Evolutionary conservation across 2,888 invertebrate species (phyloP).

Genomic region (Drosophila lutescens): DNA sequence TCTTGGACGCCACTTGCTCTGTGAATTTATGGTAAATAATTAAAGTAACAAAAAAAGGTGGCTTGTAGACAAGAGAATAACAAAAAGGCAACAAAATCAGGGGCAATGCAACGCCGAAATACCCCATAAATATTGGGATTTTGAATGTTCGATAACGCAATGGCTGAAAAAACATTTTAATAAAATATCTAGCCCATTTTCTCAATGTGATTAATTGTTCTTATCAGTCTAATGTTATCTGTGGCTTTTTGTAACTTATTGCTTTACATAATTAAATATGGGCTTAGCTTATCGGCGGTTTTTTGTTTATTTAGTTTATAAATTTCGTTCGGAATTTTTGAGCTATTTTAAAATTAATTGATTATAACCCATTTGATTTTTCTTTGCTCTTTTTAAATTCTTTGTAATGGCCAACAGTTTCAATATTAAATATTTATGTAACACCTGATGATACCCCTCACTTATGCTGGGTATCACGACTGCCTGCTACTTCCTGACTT

Average conservation of each 20-base stretch:
- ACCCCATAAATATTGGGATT: background rate
- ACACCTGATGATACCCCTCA: background rate
- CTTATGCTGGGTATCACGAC: background rate
- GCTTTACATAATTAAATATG: too few relatives aligned
- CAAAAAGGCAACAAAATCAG: slow-evolving; percentile 12
- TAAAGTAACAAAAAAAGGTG: slow-evolving; percentile 37
- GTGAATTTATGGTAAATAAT: slow-evolving; percentile 66
- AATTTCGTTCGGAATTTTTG: too few relatives aligned
- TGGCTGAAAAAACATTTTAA: background rate
- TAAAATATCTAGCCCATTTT: background rate
- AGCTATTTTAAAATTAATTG: too few relatives aligned
- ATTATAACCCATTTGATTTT: too few relatives aligned
- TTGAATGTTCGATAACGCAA: background rate
- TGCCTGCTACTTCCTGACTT: background rate
- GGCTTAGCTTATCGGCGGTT: background rate
- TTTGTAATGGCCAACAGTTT: too few relatives aligned
- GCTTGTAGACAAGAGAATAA: background rate
- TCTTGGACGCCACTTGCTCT: slow-evolving; percentile 48
- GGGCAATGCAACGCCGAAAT: background rate
- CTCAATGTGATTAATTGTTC: background rate
- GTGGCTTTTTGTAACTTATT: background rate
- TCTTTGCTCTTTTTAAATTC: too few relatives aligned
- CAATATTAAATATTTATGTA: background rate
- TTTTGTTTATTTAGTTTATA: background rate
- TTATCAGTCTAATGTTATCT: background rate